Evolutionary conservation across 2,888 invertebrate genomes (phyloP), one percentile per base, ranked within the genome.

Genomic region (Heliconius cydno): DNA sequence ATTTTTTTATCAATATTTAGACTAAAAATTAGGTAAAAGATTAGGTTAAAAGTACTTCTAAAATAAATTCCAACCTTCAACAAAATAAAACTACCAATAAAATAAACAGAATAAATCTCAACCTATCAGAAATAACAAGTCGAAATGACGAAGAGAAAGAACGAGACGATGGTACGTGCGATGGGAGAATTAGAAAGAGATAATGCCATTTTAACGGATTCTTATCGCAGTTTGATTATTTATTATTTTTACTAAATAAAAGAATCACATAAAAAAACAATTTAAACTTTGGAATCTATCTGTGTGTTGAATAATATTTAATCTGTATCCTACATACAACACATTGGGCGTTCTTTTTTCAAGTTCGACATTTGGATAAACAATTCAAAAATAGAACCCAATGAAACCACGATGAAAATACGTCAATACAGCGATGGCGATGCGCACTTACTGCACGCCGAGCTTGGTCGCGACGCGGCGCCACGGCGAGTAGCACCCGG

Each of bases 391-490:
- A n/a, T 25, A 15, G 65, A 68, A 34, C 7, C 2, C 3, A 72
- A 77, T 38, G 15, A n/a, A 30, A 30, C 80, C 78, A 77, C 83
- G 82, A 83, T 83, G 79, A 83, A 83, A 83, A 83, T 83, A 77
- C 79, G 83, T 79, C 67, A 78, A 80, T 79, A 80, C 57, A 71
- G 57, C 65, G 52, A 13, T 72, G 78, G 76, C 81, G 78, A 78
- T 78, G 70, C 77, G 83, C 81, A 98, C 98, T 98, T 98, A 98
- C 98, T 98, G 98, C 96, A 98, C 98, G 97, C 98, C 98, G 92
- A 98, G 97, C 95, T 98, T 98, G 95, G 97, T 98, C 94, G 98
- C 98, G 94, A 98, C 98, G 95, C 98, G 97, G 91, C 98, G 97
- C 98, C 98, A 98, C 96, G 98, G 98, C 92, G 97, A 97, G 96